Evolutionary conservation across 2,113 vertebrate species (phyloP).

Genomic region (Gopherus evgoodei): DNA sequence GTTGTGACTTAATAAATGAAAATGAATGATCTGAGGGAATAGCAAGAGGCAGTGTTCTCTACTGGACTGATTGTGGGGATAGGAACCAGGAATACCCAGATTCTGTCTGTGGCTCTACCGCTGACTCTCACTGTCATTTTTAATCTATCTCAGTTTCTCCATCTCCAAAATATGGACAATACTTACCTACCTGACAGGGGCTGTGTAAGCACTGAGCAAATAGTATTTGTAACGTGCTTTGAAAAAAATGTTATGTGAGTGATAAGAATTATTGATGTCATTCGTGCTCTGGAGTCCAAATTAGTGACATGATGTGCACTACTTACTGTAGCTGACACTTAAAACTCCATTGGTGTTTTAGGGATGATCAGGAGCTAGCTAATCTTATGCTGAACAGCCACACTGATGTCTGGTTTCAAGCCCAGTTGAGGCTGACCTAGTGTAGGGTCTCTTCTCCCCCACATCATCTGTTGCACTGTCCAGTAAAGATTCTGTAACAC

Average conservation of each 20-base stretch:
- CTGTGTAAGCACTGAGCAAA: neutral
- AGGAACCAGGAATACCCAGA: neutral
- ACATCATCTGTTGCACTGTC: neutral
- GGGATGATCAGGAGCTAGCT: neutral
- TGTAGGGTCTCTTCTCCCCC: neutral
- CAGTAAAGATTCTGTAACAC: neutral
- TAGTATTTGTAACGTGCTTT: neutral
- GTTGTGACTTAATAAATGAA: neutral
- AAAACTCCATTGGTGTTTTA: rapidly evolving
- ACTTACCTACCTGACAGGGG: neutral
- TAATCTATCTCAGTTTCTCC: neutral
- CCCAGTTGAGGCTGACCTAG: neutral
- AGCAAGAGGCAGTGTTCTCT: neutral
- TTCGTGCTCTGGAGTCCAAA: neutral
- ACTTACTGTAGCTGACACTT: rapidly evolving
- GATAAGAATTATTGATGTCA: neutral
- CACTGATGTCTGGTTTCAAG: neutral
- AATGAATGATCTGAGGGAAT: neutral
- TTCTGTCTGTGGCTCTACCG: neutral
- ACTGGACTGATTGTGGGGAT: neutral
- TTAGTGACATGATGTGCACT: rapidly evolving
- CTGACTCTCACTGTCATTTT: neutral
- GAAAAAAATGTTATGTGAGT: neutral
- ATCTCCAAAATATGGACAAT: neutral
- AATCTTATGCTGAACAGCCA: neutral